These are phyloP conservation scores for Cordilura impudica DNA, from an alignment of 2,888 invertebrate genomes.

Conservation along the genomic window DNA sequence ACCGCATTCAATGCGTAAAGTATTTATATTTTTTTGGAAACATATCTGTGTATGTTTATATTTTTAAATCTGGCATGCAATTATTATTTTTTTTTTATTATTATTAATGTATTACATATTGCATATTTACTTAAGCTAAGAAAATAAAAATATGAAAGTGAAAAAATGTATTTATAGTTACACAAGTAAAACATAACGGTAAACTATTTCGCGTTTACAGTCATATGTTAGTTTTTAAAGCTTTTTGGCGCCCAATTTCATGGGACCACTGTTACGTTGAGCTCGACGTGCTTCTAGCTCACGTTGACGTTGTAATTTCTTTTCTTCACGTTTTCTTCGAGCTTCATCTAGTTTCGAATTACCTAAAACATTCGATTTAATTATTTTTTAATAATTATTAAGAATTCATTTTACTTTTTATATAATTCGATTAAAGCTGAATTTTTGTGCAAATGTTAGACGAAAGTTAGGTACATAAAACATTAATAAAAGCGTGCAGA, in stretches of 20 bases:
- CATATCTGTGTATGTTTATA: constrained; percentile 18
- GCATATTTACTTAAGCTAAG: constrained; percentile 60
- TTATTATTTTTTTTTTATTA: constrained; percentile 26
- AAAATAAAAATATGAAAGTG: constrained; percentile 9
- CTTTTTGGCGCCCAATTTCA: constrained; percentile 83
- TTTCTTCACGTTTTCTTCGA: constrained; percentile 90
- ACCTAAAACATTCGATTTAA: constrained; percentile 66
- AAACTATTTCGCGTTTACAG: constrained; percentile 40
- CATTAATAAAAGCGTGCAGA: background rate
- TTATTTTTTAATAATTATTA: background rate
- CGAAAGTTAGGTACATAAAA: background rate
- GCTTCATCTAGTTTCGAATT: constrained; percentile 87
- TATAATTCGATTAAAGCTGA: background rate
- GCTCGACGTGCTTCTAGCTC: constrained; percentile 92
- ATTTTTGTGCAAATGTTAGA: background rate
- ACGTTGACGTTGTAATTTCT: constrained; percentile 89
- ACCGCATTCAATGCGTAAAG: constrained; percentile 60
- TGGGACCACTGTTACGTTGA: constrained; percentile 82
- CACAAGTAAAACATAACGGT: constrained; percentile 52
- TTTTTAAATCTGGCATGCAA: constrained; percentile 49
- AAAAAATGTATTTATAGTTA: constrained; percentile 48
- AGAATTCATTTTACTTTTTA: background rate
- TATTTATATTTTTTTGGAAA: constrained; percentile 48
- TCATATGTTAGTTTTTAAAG: constrained; percentile 77
- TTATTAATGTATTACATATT: constrained; percentile 47